These are phyloP conservation scores for Baccha elongata DNA, from an alignment of 2,888 invertebrate species.

Conservation along the genomic window DNA sequence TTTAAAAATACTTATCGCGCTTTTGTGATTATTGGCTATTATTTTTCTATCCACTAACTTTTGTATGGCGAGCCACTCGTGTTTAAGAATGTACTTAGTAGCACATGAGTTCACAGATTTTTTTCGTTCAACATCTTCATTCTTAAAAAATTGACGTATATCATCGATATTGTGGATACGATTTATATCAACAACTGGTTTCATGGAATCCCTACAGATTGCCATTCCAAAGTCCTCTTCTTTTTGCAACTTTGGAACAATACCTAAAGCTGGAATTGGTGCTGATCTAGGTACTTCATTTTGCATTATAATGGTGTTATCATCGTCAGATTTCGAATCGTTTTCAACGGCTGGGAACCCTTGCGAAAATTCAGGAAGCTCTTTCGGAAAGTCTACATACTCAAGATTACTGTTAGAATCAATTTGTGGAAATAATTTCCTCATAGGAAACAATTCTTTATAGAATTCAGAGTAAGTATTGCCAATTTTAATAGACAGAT, in stretches of 20 bases:
- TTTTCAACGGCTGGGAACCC: constrained; percentile 48
- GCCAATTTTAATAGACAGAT: constrained; percentile 74
- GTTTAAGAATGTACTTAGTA: constrained; percentile 77
- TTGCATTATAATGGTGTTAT: neutral
- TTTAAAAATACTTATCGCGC: constrained; percentile 78
- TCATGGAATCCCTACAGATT: constrained; percentile 63
- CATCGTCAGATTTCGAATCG: constrained; percentile 56
- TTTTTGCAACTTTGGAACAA: constrained; percentile 15
- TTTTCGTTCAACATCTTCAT: constrained; percentile 77
- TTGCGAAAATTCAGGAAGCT: constrained; percentile 52
- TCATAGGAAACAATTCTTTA: constrained; percentile 72
- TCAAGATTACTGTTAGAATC: constrained; percentile 75
- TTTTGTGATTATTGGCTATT: constrained; percentile 75
- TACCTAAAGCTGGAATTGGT: neutral
- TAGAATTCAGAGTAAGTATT: constrained; percentile 76
- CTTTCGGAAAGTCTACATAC: constrained; percentile 74
- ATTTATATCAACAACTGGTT: constrained; percentile 73
- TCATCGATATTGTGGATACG: constrained; percentile 76
- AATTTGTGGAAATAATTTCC: constrained; percentile 76
- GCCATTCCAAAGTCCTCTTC: constrained; percentile 59
- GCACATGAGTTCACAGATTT: constrained; percentile 72
- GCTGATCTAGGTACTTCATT: neutral
- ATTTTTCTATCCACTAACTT: constrained; percentile 78
- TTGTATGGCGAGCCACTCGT: constrained; percentile 79
- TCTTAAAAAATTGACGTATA: constrained; percentile 77